Conservation (phyloP, 2,888 invertebrate genomes). For the Eupeodes luniger region DNA sequence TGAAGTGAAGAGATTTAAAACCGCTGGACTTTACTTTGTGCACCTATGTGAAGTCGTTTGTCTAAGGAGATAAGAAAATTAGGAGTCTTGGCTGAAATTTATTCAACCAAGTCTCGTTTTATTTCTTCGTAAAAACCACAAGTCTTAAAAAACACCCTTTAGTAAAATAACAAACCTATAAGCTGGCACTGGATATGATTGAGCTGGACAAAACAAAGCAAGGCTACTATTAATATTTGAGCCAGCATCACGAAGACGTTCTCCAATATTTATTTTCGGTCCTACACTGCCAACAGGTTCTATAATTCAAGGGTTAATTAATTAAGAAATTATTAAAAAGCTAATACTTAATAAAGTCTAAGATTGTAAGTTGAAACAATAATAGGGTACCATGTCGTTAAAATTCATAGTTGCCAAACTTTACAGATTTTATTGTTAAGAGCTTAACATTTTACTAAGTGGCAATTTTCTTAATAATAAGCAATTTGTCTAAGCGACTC, state of each 20-base stretch:
- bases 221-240: conserved; percentile 85
- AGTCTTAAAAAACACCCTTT: background rate
- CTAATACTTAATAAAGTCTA: background rate
- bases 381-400: conserved; percentile 5
- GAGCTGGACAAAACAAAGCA: conserved; percentile 90
- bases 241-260: conserved; percentile 86
- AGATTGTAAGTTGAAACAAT: background rate
- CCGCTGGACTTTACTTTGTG: too few relatives aligned
- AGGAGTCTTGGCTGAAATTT: too few relatives aligned
- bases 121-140: too few relatives aligned
- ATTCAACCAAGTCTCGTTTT: too few relatives aligned
- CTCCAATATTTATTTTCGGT: conserved; percentile 89
- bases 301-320: conserved; percentile 68
- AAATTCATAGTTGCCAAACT: too few relatives aligned
- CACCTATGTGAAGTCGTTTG: too few relatives aligned
- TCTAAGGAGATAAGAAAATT: too few relatives aligned
- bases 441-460: too few relatives aligned
- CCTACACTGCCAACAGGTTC: conserved; percentile 85
- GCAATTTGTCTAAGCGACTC: too few relatives aligned
- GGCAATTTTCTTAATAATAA: too few relatives aligned
- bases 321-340: background rate
- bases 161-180: conserved; percentile 86
- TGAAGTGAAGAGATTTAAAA: too few relatives aligned
- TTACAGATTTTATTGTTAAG: too few relatives aligned
- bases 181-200: conserved; percentile 90